Evolutionary conservation across 2,113 vertebrate species (phyloP).

Genomic region (Nothobranchius kuhntae): DNA sequence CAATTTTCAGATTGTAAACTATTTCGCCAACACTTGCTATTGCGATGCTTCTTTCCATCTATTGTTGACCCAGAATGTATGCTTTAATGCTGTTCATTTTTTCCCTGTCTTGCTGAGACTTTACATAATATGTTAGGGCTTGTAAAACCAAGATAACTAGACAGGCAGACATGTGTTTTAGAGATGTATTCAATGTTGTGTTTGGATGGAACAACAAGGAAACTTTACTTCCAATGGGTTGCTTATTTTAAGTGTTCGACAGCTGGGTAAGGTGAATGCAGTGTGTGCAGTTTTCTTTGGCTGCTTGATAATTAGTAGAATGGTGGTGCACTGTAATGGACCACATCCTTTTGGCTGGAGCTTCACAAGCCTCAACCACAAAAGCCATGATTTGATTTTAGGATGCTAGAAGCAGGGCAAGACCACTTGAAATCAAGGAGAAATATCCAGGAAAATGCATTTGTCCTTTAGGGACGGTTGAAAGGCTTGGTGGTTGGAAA

Average conservation of each 20-base stretch:
- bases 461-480: constrained; percentile 47
- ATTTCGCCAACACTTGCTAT: constrained; percentile 23
- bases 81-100: not conserved
- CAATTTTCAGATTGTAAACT: constrained; percentile 53
- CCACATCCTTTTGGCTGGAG: constrained; percentile 92
- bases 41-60: constrained; percentile 16
- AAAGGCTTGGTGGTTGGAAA: constrained; percentile 42
- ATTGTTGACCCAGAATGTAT: not conserved
- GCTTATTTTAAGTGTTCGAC: constrained; percentile 84
- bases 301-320: constrained; percentile 88
- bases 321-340: constrained; percentile 87
- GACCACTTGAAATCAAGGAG: constrained; percentile 85
- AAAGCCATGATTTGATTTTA: constrained; percentile 87
- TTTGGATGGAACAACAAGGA: constrained; percentile 3
- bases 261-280: constrained; percentile 87
- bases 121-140: not conserved
- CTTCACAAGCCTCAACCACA: constrained; percentile 81
- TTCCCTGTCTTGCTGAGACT: not conserved
- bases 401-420: constrained; percentile 83
- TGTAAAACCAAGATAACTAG: not conserved
- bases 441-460: constrained; percentile 75
- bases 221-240: constrained; percentile 66
- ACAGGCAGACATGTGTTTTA: constrained; percentile 2
- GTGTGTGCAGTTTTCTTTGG: constrained; percentile 86
- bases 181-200: constrained; percentile 71